Evolutionary conservation across 2,113 vertebrate genomes (phyloP), one percentile per base, ranked within the genome.

Genomic region (Semicossyphus pulcher): DNA sequence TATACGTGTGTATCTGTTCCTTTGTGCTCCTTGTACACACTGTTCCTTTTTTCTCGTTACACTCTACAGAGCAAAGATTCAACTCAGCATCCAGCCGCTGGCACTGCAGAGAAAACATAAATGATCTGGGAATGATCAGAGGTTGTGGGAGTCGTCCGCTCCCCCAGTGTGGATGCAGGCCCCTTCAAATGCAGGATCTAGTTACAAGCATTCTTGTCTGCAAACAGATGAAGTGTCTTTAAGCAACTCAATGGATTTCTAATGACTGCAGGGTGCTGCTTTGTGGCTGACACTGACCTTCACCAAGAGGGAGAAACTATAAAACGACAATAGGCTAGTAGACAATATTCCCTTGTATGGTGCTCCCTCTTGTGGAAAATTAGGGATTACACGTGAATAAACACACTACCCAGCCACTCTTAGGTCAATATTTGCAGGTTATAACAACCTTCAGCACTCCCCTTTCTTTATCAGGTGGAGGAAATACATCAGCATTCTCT

Each of bases 51-150:
- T 28, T 48, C 49, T 57, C 34, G 16, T 66, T 83, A 70, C 18
- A 31, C 37, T 63, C 63, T 32, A 52, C 32, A 66, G 45, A 53
- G 21, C 18, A 58, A 23, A 34, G 23, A 57, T 21, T 45, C 56
- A 47, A 56, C 37, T 26, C 1, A 23, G 28, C 20, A 10, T 58
- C 72, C 20, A 20, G 20, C 67, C 18, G 20, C 70, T 64, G 69
- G 32, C 25, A 23, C 32, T 20, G 32, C 52, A 52, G 3, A 63
- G 10, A 9, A 79, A 71, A 61, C 64, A 65, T 68, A 52, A 76
- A 70, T 58, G 18, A 78, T 81, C 63, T 73, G 56, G 63, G 39
- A 73, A 34, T 52, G 28, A 83, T 78, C 65, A 75, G 64, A 66
- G 42, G 7, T 42, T 36, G 57, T 36, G 39, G 61, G 37, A 72